Evolutionary conservation across 2,113 vertebrate species (phyloP), one percentile per base, ranked within the genome.

Genomic region (Myotis lucifugus): DNA sequence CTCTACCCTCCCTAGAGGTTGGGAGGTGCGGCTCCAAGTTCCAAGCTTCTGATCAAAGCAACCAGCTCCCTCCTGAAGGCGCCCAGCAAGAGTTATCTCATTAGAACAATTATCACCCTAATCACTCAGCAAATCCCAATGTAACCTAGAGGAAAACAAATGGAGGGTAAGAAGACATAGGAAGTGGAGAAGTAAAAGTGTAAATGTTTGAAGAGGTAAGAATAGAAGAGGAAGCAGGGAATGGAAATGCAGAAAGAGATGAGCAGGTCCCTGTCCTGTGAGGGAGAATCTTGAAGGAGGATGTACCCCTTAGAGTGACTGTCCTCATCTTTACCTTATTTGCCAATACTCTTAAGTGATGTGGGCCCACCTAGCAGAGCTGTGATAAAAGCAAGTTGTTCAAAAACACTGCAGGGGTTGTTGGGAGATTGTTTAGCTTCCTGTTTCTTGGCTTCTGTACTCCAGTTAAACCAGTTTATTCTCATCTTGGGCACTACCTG

Each of bases 41-140:
- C 78, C 46, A 88, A 96, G 23, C n/a, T 88, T 74, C 18, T 64
- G 74, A 85, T 74, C 29, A 73, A 95, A 14, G 12, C 64, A 19
- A 52, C 27, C 37, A 76, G 29, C 17, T 48, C 66, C 17, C 7
- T 23, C 27, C 56, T 50, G 34, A 82, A 77, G 34, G 25, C 29
- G 48, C 32, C n/a, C 34, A 37, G 0, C 1, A 42, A 59, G 27
- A 74, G 40, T 90, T 59, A 13, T 42, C 37, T 93, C n/a, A 82
- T 78, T 54, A 77, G 23, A 77, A 40, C 19, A 82, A 76, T 40
- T 15, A 48, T 37, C 56, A 64, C 9, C 64, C 56, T 86, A 37
- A 42, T 84, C 66, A 83, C 40, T 59, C 21, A 88, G 29, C 37
- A 67, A 18, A 54, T 74, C 50, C 27, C 48, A 72, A 61, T 48